Conservation (phyloP, 1,140 invertebrate species). For the Apis mellifera region DNA sequence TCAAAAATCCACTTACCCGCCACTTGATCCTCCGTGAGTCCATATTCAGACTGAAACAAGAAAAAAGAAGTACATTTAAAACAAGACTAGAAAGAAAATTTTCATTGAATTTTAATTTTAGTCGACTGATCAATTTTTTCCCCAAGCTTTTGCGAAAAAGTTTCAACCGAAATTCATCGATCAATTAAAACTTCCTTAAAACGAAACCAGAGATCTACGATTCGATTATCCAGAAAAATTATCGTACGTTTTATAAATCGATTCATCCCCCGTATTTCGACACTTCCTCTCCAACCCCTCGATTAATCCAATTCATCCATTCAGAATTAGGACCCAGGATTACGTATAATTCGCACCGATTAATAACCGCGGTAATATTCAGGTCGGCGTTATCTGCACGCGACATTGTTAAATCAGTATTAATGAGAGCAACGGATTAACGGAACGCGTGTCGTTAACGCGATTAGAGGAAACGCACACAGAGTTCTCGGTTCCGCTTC, state of each 20-base stretch:
- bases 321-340: no score
- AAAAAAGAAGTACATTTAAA: slow-evolving; percentile 47
- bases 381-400: slow-evolving; percentile 18
- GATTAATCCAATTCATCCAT: no score
- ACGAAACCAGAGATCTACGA: no score
- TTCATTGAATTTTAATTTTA: background rate
- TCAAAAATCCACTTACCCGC: slow-evolving; percentile 84
- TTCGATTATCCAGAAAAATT: no score
- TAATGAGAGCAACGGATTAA: slow-evolving; percentile 37
- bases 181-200: no score
- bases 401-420: slow-evolving; percentile 46
- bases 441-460: slow-evolving; percentile 27
- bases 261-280: no score
- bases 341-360: slow-evolving; percentile 35
- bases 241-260: no score
- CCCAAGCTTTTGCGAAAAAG: no score
- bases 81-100: slow-evolving; percentile 29
- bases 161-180: no score
- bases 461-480: slow-evolving; percentile 20
- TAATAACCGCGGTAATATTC: slow-evolving; percentile 6
- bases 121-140: no score
- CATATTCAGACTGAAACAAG: slow-evolving; percentile 90
- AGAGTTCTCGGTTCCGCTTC: background rate
- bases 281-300: background rate
- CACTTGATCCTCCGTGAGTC: slow-evolving; percentile 92